These are phyloP conservation scores for Rhinatrema bivittatum DNA, from an alignment of 2,797 vertebrate genomes.

Conservation along the genomic window DNA sequence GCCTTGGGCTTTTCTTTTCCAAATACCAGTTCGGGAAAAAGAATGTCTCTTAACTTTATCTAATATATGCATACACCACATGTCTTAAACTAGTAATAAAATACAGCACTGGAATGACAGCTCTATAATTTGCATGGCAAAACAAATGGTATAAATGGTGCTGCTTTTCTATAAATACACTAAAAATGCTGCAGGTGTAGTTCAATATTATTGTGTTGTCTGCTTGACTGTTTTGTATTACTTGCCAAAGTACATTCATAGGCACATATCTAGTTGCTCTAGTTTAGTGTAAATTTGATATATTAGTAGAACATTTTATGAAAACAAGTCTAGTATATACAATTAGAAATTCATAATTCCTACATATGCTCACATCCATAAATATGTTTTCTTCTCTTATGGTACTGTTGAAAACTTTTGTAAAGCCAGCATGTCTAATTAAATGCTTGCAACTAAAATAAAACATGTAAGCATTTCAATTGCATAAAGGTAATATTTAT, in stretches of 20 bases:
- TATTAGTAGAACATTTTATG: too few species aligned
- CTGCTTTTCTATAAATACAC: accelerated
- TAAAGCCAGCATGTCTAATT: too few species aligned
- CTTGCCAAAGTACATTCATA: accelerated
- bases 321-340: too few species aligned
- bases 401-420: too few species aligned
- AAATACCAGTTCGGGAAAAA: neutral
- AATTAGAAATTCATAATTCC: too few species aligned
- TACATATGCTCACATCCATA: too few species aligned
- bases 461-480: too few species aligned
- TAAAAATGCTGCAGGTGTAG: neutral
- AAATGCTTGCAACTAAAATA: too few species aligned
- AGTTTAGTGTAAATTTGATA: too few species aligned
- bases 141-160: neutral
- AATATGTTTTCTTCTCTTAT: too few species aligned
- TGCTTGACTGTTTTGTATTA: accelerated
- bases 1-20: constrained; percentile 17
- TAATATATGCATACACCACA: neutral
- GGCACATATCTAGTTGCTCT: too few species aligned
- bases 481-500: too few species aligned
- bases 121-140: neutral
- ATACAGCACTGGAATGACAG: neutral
- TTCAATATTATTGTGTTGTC: accelerated
- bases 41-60: neutral
- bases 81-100: neutral